These are phyloP conservation scores for Nineta flava DNA, from an alignment of 2,888 invertebrate genomes.

Conservation along the genomic window DNA sequence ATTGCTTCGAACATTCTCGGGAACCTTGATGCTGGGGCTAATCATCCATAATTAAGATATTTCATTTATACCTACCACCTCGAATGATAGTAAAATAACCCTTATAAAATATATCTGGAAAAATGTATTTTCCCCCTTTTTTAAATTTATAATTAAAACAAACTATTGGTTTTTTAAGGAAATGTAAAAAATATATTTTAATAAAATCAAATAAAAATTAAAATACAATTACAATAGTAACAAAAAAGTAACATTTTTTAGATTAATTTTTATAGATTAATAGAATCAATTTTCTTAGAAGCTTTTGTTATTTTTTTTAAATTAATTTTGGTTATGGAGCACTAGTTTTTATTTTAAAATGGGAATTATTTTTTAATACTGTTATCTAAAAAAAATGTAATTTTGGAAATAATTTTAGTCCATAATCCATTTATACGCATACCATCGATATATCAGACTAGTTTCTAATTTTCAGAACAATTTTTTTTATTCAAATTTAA, in stretches of 20 bases:
- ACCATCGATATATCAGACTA: too few relatives aligned
- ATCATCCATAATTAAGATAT: neutral
- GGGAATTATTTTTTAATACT: too few relatives aligned
- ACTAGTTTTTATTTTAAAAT: too few relatives aligned
- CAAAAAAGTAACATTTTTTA: constrained; percentile 13
- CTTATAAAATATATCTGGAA: too few relatives aligned
- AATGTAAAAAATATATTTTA: constrained; percentile 9
- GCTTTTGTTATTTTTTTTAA: neutral
- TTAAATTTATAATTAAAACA: too few relatives aligned
- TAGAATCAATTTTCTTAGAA: neutral
- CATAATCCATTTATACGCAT: neutral
- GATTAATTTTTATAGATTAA: constrained; percentile 23
- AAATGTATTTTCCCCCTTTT: too few relatives aligned
- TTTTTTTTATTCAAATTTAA: too few relatives aligned
- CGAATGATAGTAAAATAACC: neutral
- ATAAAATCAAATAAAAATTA: constrained; percentile 19
- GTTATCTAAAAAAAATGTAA: neutral
- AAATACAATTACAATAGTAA: constrained; percentile 15
- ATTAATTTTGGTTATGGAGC: neutral
- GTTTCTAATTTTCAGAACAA: too few relatives aligned
- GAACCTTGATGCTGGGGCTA: constrained; percentile 3
- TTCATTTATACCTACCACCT: constrained; percentile 4
- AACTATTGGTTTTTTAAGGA: constrained; percentile 1
- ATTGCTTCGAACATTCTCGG: neutral
- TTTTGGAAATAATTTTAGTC: neutral